Evolutionary conservation across 92 coral and sea anemone species (phyloP), one percentile per base, ranked within the genome.

Genomic region (Parazoanthus darwini): DNA sequence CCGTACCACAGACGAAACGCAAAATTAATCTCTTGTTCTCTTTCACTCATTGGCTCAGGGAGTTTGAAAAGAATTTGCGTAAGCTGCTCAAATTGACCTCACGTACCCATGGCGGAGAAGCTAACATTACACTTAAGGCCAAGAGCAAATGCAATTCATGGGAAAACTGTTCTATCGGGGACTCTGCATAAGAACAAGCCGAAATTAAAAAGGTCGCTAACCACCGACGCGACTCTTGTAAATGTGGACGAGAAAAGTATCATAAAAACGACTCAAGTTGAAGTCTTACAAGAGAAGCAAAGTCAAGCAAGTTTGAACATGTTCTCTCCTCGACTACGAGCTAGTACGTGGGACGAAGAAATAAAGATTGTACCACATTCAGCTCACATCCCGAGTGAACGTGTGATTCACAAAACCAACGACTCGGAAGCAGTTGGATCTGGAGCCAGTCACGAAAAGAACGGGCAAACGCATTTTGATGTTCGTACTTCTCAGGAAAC

Each of bases 261-360:
- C 6, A 18, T 8, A 35, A 67, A 48, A 33, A 74, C 68, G 67
- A 46, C 29, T 10, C 20, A 46, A 71, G 26, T 35, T 29, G 56
- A 84, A 46, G 43, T 36, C 11, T 0, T 16, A 46, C 79, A 71
- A 84, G 71, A 84, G 67, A 84, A 71, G 13, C 66, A 84, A 70
- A n/a, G 54, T 18, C 48, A 35, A 5, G 46, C 46, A 25, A 84
- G 72, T 25, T 16, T 15, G 25, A 84, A 70, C 8, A 84, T 84
- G 46, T 51, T 84, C 29, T 84, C 87, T 23, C 87, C 87, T 11
- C 87, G 87, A 29, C 79, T 84, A 0, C 87, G 75, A 84, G 79
- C 87, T 3, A 84, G 78, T 71, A 84, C 87, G 6, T 46, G 87
- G 78, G 43, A 84, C 33, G 43, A 35, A 8, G 87, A 48, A 16